phyloP scores from a whole-genome alignment of 2,113 vertebrate genomes.

The Calyptommatus sinebrachiatus region DNA sequence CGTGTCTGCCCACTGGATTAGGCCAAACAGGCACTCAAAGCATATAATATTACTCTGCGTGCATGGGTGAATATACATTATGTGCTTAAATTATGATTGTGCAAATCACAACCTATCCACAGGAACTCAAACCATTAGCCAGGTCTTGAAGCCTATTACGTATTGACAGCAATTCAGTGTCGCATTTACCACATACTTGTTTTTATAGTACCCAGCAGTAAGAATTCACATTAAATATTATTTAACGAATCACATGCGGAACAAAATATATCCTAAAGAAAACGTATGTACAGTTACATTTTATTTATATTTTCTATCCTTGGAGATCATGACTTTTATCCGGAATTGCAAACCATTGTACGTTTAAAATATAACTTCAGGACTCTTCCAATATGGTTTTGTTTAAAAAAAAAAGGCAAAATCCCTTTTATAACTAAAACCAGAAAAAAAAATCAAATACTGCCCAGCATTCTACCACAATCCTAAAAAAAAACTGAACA shows the following conservation, averaged over 20 bases:
- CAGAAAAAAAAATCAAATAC: neutral
- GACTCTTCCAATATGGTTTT: neutral
- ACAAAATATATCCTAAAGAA: neutral
- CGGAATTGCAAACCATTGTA: neutral
- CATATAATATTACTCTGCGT: neutral
- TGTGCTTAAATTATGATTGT: neutral
- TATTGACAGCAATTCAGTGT: neutral
- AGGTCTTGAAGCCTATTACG: neutral
- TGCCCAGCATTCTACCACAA: neutral
- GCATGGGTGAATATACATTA: neutral
- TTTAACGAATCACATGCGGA: neutral
- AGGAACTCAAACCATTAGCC: neutral
- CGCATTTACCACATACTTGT: neutral
- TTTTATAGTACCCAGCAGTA: neutral
- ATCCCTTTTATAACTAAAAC: neutral
- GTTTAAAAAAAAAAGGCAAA: neutral
- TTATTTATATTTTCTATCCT: neutral
- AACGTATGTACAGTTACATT: neutral
- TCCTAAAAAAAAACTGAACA: neutral
- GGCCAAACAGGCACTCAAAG: neutral
- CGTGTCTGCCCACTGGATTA: neutral
- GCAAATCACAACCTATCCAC: neutral
- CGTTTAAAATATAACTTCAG: neutral
- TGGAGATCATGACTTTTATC: neutral
- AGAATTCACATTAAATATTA: neutral